Evolutionary conservation across 2,888 invertebrate genomes (phyloP), one percentile per base, ranked within the genome.

Genomic region (Microdon myrmicae): DNA sequence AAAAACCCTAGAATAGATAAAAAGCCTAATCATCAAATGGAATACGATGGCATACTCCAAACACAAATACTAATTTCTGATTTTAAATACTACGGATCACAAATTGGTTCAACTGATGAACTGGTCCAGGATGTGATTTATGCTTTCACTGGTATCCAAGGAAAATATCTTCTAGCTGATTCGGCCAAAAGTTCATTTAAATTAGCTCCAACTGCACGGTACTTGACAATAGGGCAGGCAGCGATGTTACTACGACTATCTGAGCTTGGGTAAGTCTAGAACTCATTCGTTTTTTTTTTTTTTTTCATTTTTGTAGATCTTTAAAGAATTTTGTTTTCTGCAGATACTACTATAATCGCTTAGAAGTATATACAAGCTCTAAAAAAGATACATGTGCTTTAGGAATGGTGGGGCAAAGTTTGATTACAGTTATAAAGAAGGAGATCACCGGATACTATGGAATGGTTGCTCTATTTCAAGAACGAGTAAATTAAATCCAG

Each of bases 381-480:
- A 83, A 87, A 35, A 89, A 88, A 39, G 86, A 86, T 8, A 78
- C 82, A 6, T 84, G 83, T 79, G 84, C 85, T 2, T 82, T 85
- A 71, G 92, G 94, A 34, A 81, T 90, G 48, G 89, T 92, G 77
- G 89, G 89, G 2, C 91, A 94, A 81, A 93, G 94, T 43, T 86
- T 96, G 68, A 89, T 93, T 45, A 85, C 92, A 2, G 90, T 90
- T 2, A 81, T 96, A 56, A 87, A 91, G 71, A 87, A 89, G 56
- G 92, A 96, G 78, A 81, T 96, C 8, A 89, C 89, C 0, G 90
- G 91, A 73, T 96, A 93, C 79, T 94, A 94, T 77, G 86, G 93
- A 67, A 86, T 93, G 69, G 85, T 96, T 47, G 94, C 96, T 1
- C 81, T 92, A 34, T 81, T 96, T 41, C 94, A 96, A 78, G 89